Conservation (phyloP, 2,888 invertebrate genomes). For the Lasioglossum marginatum region DNA sequence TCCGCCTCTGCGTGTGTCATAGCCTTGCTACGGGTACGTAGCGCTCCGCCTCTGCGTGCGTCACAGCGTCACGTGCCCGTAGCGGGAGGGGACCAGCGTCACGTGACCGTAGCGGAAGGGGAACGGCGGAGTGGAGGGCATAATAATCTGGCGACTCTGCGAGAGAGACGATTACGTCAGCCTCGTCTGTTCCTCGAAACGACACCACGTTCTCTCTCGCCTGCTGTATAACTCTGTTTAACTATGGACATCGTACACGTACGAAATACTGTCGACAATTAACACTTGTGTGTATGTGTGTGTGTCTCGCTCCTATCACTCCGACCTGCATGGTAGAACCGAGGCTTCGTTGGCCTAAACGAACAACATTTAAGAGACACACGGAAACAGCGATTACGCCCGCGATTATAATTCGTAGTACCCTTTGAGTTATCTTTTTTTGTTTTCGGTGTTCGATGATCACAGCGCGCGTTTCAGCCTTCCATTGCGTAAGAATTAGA, state of each 20-base stretch:
- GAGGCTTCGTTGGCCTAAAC: slow-evolving; percentile 41
- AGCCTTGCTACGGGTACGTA: too few species aligned
- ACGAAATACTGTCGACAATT: slow-evolving; percentile 62
- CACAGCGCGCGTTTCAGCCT: slow-evolving; percentile 82
- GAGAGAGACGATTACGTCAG: neutral
- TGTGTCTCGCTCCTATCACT: neutral
- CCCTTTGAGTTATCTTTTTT: slow-evolving; percentile 67
- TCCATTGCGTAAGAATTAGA: slow-evolving; percentile 72
- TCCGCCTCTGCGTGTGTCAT: too few species aligned
- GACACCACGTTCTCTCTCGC: neutral
- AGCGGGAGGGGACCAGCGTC: too few species aligned
- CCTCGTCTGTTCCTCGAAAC: neutral
- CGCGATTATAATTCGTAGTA: slow-evolving; percentile 76
- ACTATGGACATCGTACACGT: slow-evolving; percentile 51
- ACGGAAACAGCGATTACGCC: slow-evolving; percentile 66
- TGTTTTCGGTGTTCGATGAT: slow-evolving; percentile 79
- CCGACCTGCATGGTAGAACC: neutral
- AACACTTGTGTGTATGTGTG: slow-evolving; percentile 7
- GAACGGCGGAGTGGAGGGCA: too few species aligned
- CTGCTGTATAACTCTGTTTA: slow-evolving; percentile 47
- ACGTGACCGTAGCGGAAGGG: too few species aligned
- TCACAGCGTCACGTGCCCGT: too few species aligned
- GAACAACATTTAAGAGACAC: slow-evolving; percentile 65
- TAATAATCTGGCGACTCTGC: too few species aligned
- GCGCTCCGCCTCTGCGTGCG: too few species aligned